Evolutionary conservation across 2,113 vertebrate species (phyloP).

Genomic region (Lagopus muta): DNA sequence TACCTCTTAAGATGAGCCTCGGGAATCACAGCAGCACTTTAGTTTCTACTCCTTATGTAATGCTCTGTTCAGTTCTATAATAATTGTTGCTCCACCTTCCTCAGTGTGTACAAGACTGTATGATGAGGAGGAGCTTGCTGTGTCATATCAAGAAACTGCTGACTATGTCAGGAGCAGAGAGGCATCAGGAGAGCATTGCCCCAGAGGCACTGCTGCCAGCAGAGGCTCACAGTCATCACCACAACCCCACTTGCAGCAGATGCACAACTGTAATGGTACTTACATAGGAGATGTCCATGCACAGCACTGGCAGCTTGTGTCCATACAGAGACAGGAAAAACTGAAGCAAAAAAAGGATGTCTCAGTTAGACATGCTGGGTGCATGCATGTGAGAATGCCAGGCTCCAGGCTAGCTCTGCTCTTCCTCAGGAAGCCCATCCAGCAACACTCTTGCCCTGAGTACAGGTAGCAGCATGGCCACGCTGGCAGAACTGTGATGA

Average conservation of each 20-base stretch:
- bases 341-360: constrained; percentile 70
- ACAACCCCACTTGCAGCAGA: background rate
- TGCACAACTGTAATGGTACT: constrained; percentile 71
- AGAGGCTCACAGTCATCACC: background rate
- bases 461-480: background rate
- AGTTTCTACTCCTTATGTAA: background rate
- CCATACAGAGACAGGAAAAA: constrained; percentile 97
- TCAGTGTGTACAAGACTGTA: background rate
- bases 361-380: background rate
- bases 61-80: background rate
- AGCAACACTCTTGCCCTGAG: background rate
- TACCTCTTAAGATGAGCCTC: background rate
- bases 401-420: background rate
- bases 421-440: background rate
- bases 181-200: background rate
- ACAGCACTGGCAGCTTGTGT: constrained; percentile 96
- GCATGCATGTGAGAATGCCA: background rate
- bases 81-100: rapidly evolving
- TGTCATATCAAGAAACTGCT: background rate
- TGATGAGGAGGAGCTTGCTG: background rate
- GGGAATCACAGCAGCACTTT: background rate
- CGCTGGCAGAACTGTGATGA: background rate
- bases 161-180: background rate
- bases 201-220: background rate
- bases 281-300: constrained; percentile 95